A percentile compares a stretch with the other conserved stretches of the same genome.
phyloP scores from a whole-genome alignment of 2,797 vertebrate species.

The Phoxinus dragarum region DNA sequence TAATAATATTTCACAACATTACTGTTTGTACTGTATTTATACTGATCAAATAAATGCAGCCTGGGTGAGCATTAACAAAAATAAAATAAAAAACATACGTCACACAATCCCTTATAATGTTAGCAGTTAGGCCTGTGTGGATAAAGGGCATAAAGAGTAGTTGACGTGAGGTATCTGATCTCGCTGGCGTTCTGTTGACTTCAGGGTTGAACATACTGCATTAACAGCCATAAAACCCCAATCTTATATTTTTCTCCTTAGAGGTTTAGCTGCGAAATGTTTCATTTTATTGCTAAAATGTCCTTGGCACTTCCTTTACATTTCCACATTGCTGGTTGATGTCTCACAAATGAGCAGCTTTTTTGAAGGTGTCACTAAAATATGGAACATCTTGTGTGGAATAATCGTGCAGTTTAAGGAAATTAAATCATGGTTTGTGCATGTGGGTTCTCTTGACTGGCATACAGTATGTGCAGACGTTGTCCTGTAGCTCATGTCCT shows the following conservation, averaged over 20 bases:
- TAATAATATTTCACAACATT: neutral
- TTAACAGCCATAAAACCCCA: constrained; percentile 29
- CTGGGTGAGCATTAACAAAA: neutral
- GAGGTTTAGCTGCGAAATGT: constrained; percentile 54
- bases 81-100: neutral
- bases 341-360: constrained; percentile 55
- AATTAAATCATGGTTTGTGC: constrained; percentile 7
- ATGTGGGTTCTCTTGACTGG: constrained; percentile 21
- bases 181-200: neutral
- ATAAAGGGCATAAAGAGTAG: neutral
- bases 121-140: neutral
- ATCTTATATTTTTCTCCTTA: constrained; percentile 33
- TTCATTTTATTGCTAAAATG: constrained; percentile 67
- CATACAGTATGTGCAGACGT: neutral
- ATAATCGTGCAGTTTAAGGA: constrained; percentile 38
- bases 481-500: neutral
- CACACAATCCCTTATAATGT: too few relatives aligned
- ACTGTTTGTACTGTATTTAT: neutral
- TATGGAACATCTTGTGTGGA: constrained; percentile 65
- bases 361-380: constrained; percentile 58
- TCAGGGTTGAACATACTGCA: neutral
- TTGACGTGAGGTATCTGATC: neutral
- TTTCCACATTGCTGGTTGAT: constrained; percentile 65
- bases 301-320: constrained; percentile 66
- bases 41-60: neutral